Evolutionary conservation across 1,140 invertebrate species (phyloP), one percentile per base, ranked within the genome.

Genomic region (Drosophila equinoxialis): DNA sequence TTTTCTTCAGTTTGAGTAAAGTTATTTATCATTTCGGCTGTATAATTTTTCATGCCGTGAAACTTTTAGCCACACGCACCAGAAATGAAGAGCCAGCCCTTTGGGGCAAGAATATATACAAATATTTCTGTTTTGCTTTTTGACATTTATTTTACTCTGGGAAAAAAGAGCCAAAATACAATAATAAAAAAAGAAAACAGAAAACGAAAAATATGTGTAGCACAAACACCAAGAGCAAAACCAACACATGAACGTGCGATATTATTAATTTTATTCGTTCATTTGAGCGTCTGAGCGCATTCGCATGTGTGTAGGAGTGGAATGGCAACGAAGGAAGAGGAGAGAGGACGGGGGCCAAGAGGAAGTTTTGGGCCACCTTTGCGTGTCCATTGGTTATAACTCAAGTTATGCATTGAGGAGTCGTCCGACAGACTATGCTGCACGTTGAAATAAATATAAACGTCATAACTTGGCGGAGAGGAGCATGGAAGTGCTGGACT

Each of bases 371-470:
- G 84, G 74, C 85, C 84, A 89, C 81, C 80, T 89, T 89, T 74
- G 84, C 84, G 81, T 89, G 84, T 84, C 68, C 81, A 89, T 89
- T 81, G 84, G 84, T 79, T 71, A 89, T 89, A 89, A 89, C 79
- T 89, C 84, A 89, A 76, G 68, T 23, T 23, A 65, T 55, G 76
- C 83, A 86, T 74, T 87, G 83, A 77, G 57, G 71, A 75, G 76
- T 77, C 42, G 41, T 30, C 39, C 42, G 61, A 14, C 57, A 63
- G 51, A 73, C 73, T 77, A 65, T 67, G 70, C 68, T 68, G 84
- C 74, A 89, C 84, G 84, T 89, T 89, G 84, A 89, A 89, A 89
- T 89, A 89, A 89, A 89, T 89, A 89, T 89, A 89, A 89, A 89
- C 84, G 84, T 89, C 84, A 89, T 89, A 89, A 89, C 84, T 89